Base-by-base conservation (phyloP, 2,113 vertebrate genomes). In the Brachyhypopomus gauderio region DNA sequence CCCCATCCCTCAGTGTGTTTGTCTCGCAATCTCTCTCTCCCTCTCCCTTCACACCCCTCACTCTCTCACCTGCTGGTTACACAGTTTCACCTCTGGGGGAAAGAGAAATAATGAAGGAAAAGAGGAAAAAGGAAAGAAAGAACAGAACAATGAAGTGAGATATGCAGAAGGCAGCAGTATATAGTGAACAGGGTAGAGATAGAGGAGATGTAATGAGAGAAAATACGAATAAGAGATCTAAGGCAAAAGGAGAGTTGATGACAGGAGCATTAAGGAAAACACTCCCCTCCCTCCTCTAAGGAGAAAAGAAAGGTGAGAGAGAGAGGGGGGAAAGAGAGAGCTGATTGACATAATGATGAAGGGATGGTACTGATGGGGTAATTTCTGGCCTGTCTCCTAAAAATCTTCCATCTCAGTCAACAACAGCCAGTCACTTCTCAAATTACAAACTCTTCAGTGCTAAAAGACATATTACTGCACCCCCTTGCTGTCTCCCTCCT, bases 321-420 rank as follows among this genome's bases (percentile, higher is more conserved):
- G 36, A 70, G 70, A 16, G 63, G 14, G 17, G 14, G 67, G 34
- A 72, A 69, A 74, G 17, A 70, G 84, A 86, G 79, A 80, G 80
- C 85, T 90, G 87, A 93, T 72, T 92, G 92, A 93, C 92, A 92
- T 87, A 84, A 86, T 90, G 90, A 92, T 92, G 90, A 92, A 89
- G 85, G 27, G 84, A 88, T 85, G 60, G 76, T 86, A 87, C 85
- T 89, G 91, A 89, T 87, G 88, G 85, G 88, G 81, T 93, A 91
- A 93, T 93, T 86, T 91, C 89, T 88, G 76, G 87, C 87, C 86
- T 83, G 87, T 87, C 86, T 86, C 80, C 75, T 70, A 75, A 52
- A 77, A 85, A 62, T 59, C 77, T 59, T 77, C 59, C 60, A n/a
- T 85, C 80, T 82, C 91, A 86, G 89, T 89, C 92, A 91, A 90